Base-by-base conservation (phyloP, 2,113 vertebrate genomes). In the Ophiodon elongatus region DNA sequence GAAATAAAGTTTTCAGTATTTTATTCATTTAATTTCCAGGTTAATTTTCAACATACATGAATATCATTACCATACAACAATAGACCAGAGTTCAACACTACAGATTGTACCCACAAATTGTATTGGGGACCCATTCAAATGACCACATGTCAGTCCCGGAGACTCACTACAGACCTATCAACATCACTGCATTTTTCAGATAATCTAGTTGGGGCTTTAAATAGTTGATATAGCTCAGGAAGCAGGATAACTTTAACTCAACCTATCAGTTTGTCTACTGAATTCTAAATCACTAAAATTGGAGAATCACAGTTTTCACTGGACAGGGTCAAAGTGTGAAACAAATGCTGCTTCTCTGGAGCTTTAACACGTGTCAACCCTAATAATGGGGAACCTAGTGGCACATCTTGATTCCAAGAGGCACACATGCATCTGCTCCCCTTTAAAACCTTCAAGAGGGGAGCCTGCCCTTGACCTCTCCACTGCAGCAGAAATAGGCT, bases 401-500 rank as follows among this genome's bases (percentile, higher is more conserved):
- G n/a, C 1, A 3, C 5, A 68, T 47, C n/a, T n/a, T n/a, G n/a
- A n/a, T n/a, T n/a, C n/a, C n/a, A n/a, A n/a, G n/a, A n/a, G n/a
- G n/a, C n/a, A n/a, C n/a, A n/a, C n/a, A n/a, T n/a, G n/a, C n/a
- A n/a, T n/a, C n/a, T 67, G 75, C 71, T 80, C 63, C 72, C 15
- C 23, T 33, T 80, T 87, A 76, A 86, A 47, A 86, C 64, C 79
- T 82, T 76, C 73, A 63, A 43, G 80, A 84, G 76, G 54, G 54
- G 73, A n/a, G 23, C 23, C 45, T 75, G 83, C 45, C 85, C 79
- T 83, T 89, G 88, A 92, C 85, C 84, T 65, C 75, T 75, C 4
- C 19, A 43, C 37, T 39, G 83, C 73, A 62, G 85, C 86, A 83
- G 65, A 88, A 90, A 89, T 86, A 90, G 76, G 69, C 17, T 29